Conservation (phyloP, 2,113 vertebrate genomes). For the Neogobius melanostomus region DNA sequence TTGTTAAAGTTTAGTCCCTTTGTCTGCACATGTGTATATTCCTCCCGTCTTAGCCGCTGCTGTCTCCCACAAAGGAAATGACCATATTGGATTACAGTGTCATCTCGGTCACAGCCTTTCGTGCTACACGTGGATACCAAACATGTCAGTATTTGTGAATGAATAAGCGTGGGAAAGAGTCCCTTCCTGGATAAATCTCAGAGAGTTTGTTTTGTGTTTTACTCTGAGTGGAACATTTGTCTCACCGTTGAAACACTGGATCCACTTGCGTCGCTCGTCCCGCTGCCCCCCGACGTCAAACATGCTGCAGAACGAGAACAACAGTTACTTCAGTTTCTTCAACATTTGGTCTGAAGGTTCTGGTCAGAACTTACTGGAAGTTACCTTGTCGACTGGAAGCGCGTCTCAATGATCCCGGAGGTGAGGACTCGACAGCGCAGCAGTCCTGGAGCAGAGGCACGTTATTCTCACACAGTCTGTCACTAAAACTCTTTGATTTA, state of each 20-base stretch:
- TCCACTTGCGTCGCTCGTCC: constrained; percentile 97
- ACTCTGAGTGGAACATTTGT: constrained; percentile 18
- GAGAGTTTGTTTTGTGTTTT: no score
- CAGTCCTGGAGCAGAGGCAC: constrained; percentile 42
- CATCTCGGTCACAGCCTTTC: no score
- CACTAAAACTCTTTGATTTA: no score
- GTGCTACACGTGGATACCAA: no score
- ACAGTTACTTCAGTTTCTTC: not conserved
- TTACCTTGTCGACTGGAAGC: not conserved
- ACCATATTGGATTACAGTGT: no score
- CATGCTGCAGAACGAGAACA: constrained; percentile 79
- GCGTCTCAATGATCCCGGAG: constrained; percentile 89
- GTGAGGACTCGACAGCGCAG: constrained; percentile 97
- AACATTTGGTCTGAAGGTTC: not conserved
- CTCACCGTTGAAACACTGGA: constrained; percentile 98
- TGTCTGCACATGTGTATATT: no score
- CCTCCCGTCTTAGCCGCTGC: no score
- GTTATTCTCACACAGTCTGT: constrained; percentile 19
- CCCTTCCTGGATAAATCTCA: no score
- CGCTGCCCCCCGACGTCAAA: constrained; percentile 97
- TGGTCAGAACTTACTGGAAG: constrained; percentile 88
- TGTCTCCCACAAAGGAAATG: no score
- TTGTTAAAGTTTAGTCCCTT: no score
- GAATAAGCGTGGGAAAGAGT: no score
- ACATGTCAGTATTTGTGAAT: no score